Percentiles rank a stretch among this genome's conserved stretches.
These are phyloP conservation scores for Nasonia oneida DNA, from an alignment of 2,888 invertebrate genomes.

Conservation along the genomic window DNA sequence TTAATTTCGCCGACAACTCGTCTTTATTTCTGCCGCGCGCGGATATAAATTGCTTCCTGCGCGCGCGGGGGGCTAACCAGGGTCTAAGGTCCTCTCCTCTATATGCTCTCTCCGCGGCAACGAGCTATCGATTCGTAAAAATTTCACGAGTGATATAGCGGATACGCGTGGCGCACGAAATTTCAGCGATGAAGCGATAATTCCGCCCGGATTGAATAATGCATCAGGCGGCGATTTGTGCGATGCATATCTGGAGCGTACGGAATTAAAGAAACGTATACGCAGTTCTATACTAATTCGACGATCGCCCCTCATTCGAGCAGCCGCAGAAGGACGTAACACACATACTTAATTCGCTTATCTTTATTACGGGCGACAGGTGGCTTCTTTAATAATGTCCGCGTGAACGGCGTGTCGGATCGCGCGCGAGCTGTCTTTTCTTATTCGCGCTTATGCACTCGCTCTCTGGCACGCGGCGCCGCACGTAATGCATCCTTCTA, in stretches of 20 bases:
- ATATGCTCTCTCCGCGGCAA: neutral
- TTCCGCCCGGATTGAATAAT: slow-evolving; percentile 23
- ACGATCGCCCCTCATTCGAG: neutral
- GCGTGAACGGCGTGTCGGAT: slow-evolving; percentile 1
- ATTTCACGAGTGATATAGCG: neutral
- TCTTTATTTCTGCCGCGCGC: neutral
- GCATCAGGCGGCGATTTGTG: slow-evolving; percentile 2
- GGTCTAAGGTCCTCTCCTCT: neutral
- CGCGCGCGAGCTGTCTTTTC: slow-evolving; percentile 41
- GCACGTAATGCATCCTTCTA: slow-evolving; percentile 68
- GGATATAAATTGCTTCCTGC: too few relatives aligned
- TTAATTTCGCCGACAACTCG: neutral
- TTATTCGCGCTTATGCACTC: neutral
- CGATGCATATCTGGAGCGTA: neutral
- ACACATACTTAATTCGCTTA: slow-evolving; percentile 57
- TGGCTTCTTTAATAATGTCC: slow-evolving; percentile 60
- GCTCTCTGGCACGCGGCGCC: neutral
- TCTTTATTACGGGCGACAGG: slow-evolving; percentile 59
- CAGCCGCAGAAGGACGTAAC: slow-evolving; percentile 23
- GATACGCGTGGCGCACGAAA: neutral
- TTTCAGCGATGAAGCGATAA: slow-evolving; percentile 19
- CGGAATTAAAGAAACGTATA: neutral
- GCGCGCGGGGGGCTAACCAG: neutral
- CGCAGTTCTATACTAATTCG: neutral
- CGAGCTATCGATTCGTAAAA: neutral